Conservation (phyloP, 2,888 invertebrate genomes). For the Drosophila siamana region DNA sequence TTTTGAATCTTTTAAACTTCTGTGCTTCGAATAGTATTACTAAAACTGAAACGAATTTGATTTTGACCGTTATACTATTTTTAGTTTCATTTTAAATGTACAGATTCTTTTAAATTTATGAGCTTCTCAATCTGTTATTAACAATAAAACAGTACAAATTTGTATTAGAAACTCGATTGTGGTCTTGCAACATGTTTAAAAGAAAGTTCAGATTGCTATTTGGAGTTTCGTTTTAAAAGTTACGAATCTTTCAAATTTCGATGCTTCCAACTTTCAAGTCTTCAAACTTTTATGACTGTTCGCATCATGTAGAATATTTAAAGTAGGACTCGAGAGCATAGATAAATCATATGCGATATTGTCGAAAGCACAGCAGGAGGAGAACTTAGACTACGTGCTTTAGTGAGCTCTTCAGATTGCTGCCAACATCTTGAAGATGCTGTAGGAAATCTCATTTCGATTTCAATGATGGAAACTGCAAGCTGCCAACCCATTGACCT, state of each 20-base stretch:
- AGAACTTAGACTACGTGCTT: slow-evolving; percentile 14
- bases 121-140: too few species aligned
- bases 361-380: background rate
- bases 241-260: background rate
- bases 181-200: background rate
- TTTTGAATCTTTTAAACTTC: too few species aligned
- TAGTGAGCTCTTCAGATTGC: slow-evolving; percentile 39
- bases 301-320: background rate
- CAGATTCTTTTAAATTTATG: too few species aligned
- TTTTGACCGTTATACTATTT: too few species aligned
- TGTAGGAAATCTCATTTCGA: slow-evolving; percentile 60
- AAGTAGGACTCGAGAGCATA: background rate
- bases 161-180: too few species aligned
- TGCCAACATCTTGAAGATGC: slow-evolving; percentile 13
- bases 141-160: background rate
- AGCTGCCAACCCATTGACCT: slow-evolving; percentile 54
- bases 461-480: slow-evolving; percentile 65
- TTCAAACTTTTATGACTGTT: background rate
- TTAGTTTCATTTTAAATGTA: too few species aligned
- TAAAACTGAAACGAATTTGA: too few species aligned
- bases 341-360: background rate
- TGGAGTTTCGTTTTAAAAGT: background rate
- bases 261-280: background rate
- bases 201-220: background rate
- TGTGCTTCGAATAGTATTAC: too few species aligned